These are phyloP conservation scores for Criorhina ranunculi DNA, from an alignment of 2,888 invertebrate genomes.

Conservation along the genomic window DNA sequence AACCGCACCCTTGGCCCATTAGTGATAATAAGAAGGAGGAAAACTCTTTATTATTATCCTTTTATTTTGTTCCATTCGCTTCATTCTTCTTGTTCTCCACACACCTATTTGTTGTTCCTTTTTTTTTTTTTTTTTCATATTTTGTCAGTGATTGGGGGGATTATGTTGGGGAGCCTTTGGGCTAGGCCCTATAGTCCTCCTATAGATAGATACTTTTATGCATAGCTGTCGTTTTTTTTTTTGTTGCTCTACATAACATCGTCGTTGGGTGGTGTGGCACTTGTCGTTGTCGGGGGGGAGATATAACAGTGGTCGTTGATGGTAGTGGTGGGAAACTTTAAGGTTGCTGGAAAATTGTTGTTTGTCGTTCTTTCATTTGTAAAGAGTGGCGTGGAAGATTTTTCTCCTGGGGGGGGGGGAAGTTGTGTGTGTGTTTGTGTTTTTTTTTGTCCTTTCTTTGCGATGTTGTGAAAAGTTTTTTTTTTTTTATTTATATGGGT, in stretches of 20 bases:
- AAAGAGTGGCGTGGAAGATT: constrained; percentile 62
- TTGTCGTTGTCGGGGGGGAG: constrained; percentile 31
- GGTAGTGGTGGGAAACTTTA: constrained; percentile 66
- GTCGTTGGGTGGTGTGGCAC: constrained; percentile 36
- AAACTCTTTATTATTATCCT: constrained; percentile 66
- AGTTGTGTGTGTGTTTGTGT: constrained; percentile 38
- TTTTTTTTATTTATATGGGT: constrained; percentile 28
- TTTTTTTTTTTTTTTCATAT: constrained; percentile 45
- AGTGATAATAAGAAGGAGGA: constrained; percentile 57
- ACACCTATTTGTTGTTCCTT: constrained; percentile 61
- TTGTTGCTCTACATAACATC: constrained; percentile 61
- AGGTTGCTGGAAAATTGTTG: constrained; percentile 62
- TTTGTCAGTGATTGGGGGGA: constrained; percentile 59
- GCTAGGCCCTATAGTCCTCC: constrained; percentile 49
- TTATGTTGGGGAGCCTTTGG: constrained; percentile 29
- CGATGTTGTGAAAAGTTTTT: constrained; percentile 43
- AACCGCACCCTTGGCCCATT: constrained; percentile 23
- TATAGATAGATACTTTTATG: constrained; percentile 71
- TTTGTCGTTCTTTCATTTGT: constrained; percentile 58
- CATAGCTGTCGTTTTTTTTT: constrained; percentile 65
- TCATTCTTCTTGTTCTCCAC: constrained; percentile 47
- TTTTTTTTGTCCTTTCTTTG: constrained; percentile 33
- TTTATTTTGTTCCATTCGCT: constrained; percentile 71
- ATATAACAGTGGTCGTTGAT: constrained; percentile 30
- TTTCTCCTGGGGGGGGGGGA: constrained; percentile 37